Conservation (phyloP, 2,797 vertebrate species). For the Enteromius unitaeniatus region DNA sequence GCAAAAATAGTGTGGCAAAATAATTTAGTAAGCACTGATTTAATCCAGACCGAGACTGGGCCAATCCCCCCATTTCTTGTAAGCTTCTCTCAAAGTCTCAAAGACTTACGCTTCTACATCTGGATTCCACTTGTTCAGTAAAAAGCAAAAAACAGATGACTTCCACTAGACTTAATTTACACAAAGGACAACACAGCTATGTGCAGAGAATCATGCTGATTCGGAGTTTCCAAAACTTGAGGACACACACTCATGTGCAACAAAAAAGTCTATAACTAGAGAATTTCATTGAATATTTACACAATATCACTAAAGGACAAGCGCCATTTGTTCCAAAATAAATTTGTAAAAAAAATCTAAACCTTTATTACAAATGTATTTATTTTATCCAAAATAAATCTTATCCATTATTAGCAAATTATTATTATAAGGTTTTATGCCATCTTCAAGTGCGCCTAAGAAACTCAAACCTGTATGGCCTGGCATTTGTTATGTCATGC, state of each 20-base stretch:
- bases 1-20: conserved; percentile 40
- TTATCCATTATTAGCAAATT: background rate
- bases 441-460: background rate
- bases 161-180: conserved; percentile 37
- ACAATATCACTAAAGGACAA: background rate
- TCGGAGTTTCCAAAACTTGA: background rate
- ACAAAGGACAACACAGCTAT: background rate
- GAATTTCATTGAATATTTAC: background rate
- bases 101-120: conserved; percentile 44
- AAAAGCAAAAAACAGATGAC: conserved; percentile 39
- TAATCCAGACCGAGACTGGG: conserved; percentile 12
- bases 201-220: background rate
- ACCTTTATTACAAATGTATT: too few relatives aligned
- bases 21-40: conserved; percentile 39
- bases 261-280: background rate
- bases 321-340: background rate
- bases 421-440: background rate
- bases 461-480: background rate
- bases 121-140: conserved; percentile 40
- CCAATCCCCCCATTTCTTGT: conserved; percentile 40
- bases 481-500: background rate
- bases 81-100: conserved; percentile 37
- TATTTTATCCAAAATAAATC: background rate
- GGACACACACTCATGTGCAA: background rate
- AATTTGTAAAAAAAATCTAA: too few relatives aligned